Evolutionary conservation across 2,797 vertebrate genomes (phyloP), one percentile per base, ranked within the genome.

Genomic region (Acipenser oxyrinchus): DNA sequence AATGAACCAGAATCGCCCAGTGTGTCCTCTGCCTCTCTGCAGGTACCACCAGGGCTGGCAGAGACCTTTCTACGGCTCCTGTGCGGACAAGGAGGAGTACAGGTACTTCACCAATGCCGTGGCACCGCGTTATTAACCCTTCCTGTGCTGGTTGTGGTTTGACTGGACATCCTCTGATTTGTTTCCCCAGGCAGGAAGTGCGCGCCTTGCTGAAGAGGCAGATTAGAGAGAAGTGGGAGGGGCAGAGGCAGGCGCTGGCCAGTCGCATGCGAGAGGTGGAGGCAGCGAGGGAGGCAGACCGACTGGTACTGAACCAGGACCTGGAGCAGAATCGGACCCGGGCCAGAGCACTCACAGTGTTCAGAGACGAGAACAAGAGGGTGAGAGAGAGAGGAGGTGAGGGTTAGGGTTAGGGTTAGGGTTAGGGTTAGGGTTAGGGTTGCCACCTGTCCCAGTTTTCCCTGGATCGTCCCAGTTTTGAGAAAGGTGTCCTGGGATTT

Each of bases 341-440:
- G 71, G 76, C 76, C 60, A 77, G 75, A 68, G 82, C 78, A 1
- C 83, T 88, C 80, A 78, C 75, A 1, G 74, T 70, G 0, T 89
- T 80, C 76, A 82, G 87, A 66, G 87, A 88, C 11, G 87, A 87
- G 75, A 89, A 89, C 77, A 89, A 89, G 73, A 78, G 67, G 86
- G 87, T 87, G 59, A 69, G 23, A 37, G 23, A 37, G 23, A 37
- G 23, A n/a, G 23, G 23, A 37, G 2, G 23, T 1, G 23, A n/a
- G n/a, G n/a, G 15, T 18, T 18, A 18, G 15, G 15, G 15, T 18
- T 18, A 18, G n/a, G n/a, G n/a, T n/a, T n/a, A n/a, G 15, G 15
- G 15, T 18, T 18, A 18, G 15, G 15, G 15, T 18, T 18, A 18
- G 15, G 15, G 15, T 18, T 18, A 18, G 15, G 15, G 15, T 18